Percentiles rank a stretch among this genome's conserved stretches.
phyloP scores from a whole-genome alignment of 1,140 invertebrate species.

The Portunus trituberculatus region DNA sequence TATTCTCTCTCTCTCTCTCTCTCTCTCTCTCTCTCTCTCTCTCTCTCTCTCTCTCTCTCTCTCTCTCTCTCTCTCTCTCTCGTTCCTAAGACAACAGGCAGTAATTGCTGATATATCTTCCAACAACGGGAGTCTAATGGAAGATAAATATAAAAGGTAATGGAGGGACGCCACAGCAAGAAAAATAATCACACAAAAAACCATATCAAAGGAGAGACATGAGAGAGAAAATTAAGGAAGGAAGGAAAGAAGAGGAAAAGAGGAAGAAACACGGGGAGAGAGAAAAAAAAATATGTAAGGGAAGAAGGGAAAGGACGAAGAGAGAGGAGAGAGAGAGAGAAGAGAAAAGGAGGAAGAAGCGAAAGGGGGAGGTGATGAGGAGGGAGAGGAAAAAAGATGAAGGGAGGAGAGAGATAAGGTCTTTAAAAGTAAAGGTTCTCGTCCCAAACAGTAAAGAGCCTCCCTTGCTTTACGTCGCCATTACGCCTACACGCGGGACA shows the following conservation, averaged over 20 bases:
- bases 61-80: constrained; percentile 18
- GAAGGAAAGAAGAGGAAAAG: background rate
- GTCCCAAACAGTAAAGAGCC: background rate
- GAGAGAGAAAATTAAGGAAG: background rate
- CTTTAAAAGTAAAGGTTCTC: background rate
- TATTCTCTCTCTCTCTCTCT: background rate
- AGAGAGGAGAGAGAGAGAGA: too few relatives aligned
- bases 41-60: constrained; percentile 11
- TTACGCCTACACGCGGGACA: background rate
- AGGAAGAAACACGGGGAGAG: too few relatives aligned
- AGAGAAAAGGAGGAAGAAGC: too few relatives aligned
- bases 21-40: constrained; percentile 6
- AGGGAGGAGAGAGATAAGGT: too few relatives aligned
- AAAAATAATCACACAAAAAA: constrained; percentile 16
- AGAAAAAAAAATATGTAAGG: background rate
- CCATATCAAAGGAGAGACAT: background rate
- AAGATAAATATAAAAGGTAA: constrained; percentile 24
- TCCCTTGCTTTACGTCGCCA: background rate
- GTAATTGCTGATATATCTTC: constrained; percentile 23
- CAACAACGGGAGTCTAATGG: background rate
- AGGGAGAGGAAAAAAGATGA: too few relatives aligned
- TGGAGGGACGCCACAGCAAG: background rate
- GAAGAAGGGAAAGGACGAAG: background rate
- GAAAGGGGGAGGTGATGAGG: too few relatives aligned
- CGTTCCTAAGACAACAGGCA: background rate